These are phyloP conservation scores for Sebastes itinus DNA, from an alignment of 2,797 vertebrate genomes.

Conservation along the genomic window DNA sequence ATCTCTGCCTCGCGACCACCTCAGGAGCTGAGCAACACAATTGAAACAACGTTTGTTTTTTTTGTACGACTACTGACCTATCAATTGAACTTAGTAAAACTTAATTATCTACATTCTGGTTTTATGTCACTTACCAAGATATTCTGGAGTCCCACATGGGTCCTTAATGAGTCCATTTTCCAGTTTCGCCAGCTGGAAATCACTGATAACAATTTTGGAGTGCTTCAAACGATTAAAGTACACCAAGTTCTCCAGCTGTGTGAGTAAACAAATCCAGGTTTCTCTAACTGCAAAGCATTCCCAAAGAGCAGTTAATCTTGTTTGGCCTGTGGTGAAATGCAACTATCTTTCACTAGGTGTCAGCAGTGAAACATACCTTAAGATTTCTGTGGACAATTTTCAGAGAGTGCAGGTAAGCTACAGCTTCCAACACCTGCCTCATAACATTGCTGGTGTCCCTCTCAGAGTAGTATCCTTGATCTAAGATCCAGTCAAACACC, in stretches of 20 bases:
- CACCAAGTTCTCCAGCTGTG: conserved; percentile 95
- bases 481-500: conserved; percentile 99
- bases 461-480: conserved; percentile 99
- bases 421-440: conserved; percentile 96
- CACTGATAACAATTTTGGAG: conserved; percentile 99
- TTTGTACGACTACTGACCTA: not conserved
- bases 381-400: conserved; percentile 98
- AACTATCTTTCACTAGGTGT: conserved; percentile 59
- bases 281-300: not conserved
- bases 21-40: conserved; percentile 88
- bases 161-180: conserved; percentile 98
- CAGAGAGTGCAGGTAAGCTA: conserved; percentile 96
- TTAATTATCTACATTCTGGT: not conserved
- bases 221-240: conserved; percentile 98
- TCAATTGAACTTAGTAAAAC: not conserved
- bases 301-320: not conserved
- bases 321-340: conserved; percentile 33
- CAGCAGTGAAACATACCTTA: conserved; percentile 84
- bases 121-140: conserved; percentile 81
- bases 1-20: conserved; percentile 95
- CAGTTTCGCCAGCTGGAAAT: conserved; percentile 98
- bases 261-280: conserved; percentile 6
- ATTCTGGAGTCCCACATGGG: conserved; percentile 97
- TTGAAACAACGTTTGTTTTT: not conserved
- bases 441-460: conserved; percentile 98